Evolutionary conservation across 2,888 invertebrate genomes (phyloP), one percentile per base, ranked within the genome.

Genomic region (Apamea crenata): DNA sequence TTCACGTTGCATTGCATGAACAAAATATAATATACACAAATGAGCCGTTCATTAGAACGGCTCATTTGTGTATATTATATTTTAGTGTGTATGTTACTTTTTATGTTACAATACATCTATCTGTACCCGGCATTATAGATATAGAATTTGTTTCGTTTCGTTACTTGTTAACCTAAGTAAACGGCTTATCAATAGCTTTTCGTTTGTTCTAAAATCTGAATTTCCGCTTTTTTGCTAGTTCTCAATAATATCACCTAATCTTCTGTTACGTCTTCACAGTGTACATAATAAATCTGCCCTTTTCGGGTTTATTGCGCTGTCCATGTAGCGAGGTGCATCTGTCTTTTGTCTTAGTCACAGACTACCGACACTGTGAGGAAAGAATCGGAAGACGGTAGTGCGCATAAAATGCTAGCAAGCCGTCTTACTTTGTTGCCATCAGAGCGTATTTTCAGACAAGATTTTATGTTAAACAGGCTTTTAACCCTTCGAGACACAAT

Each of bases 261-360:
- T 86, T 77, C 88, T 86, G 79, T 56, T 61, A 18, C 25, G 47
- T 0, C 61, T 85, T 14, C 21, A 21, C 44, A 69, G n/a, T 77
- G 82, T 36, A 71, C 25, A 68, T 79, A 82, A 87, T 90, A 88
- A 90, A 90, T 44, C 77, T 80, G 80, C 84, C 88, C 80, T 89
- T 89, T 87, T 83, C 70, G 81, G 80, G 84, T 91, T 91, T 91
- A 91, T 90, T 83, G 83, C 88, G 78, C 78, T 80, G 82, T 72
- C 73, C 72, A 77, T 83, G 78, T 74, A 78, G 63, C 73, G 78
- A 73, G 77, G 74, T 71, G 74, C 78, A 78, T 81, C 89, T 88
- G 84, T 74, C 79, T 88, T 86, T 89, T 90, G 84, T 90, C 80
- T 89, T 69, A 86, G 82, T 82, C 75, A 73, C 79, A 81, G 66